Evolutionary conservation across 2,888 invertebrate species (phyloP).

Genomic region (Panzeria rudis): DNA sequence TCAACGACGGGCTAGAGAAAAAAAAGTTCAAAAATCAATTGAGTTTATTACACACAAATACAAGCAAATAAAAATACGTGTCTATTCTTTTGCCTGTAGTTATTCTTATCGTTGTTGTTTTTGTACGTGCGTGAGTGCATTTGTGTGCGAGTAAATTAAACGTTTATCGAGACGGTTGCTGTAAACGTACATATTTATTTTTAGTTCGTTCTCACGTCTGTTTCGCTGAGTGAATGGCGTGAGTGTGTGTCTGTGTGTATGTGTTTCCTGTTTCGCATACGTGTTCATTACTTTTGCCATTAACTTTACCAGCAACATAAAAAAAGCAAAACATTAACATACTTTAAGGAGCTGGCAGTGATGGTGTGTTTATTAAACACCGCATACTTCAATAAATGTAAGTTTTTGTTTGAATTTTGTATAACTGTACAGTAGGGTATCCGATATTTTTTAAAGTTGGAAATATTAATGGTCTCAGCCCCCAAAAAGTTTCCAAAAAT

Average conservation of each 20-base stretch:
- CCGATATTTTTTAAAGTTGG: too few relatives aligned
- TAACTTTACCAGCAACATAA: constrained; percentile 34
- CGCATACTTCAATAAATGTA: constrained; percentile 55
- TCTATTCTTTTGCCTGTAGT: not conserved
- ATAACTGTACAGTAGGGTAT: not conserved
- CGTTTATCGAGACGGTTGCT: constrained; percentile 27
- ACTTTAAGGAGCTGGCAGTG: constrained; percentile 56
- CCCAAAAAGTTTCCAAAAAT: too few relatives aligned
- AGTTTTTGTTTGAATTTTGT: constrained; percentile 15
- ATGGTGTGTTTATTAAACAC: constrained; percentile 51
- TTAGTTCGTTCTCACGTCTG: constrained; percentile 22
- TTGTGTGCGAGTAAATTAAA: constrained; percentile 37
- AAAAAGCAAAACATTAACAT: constrained; percentile 48
- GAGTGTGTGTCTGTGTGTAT: not conserved
- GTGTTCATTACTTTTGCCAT: constrained; percentile 65
- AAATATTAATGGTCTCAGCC: too few relatives aligned
- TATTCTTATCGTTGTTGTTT: not conserved
- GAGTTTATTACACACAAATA: constrained; percentile 52
- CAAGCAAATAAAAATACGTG: constrained; percentile 43
- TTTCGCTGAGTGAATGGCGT: not conserved
- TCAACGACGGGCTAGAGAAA: not conserved
- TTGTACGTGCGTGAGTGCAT: constrained; percentile 12
- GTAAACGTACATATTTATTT: constrained; percentile 50
- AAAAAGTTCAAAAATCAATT: constrained; percentile 62
- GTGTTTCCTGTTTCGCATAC: constrained; percentile 12